Evolutionary conservation across 2,113 vertebrate genomes (phyloP), one percentile per base, ranked within the genome.

Genomic region (Rhegmatorhina hoffmannsi): DNA sequence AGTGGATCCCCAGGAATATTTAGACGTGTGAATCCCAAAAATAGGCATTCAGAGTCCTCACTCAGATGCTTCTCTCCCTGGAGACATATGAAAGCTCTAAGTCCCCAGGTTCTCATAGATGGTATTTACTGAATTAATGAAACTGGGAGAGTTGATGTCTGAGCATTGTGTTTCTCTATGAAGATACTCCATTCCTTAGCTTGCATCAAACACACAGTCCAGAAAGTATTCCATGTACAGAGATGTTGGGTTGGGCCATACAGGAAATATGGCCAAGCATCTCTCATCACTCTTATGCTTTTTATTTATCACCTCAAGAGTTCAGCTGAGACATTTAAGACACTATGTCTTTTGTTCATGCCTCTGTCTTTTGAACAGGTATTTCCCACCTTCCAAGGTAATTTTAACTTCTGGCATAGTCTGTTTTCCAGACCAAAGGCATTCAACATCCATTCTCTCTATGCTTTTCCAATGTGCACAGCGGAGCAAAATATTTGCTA

Each of bases 401-500:
- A 0, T 81, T 94, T 74, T 53, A 84, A 62, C 50, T 80, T 84
- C 4, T 62, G n/a, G 5, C 0, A 0, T 26, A n/a, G 6, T 56
- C 59, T 68, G 40, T 15, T 80, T 90, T 92, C 52, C 50, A 76
- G 31, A 92, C 28, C 0, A 6, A 66, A 79, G 38, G 4, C 21
- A 34, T 59, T 93, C 55, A 80, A 46, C 20, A 58, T 46, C 58
- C 11, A 14, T 69, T 90, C 17, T 50, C 64, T 72, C 67, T 56
- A n/a, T 1, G 2, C 10, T 52, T 73, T 74, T 69, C 47, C 18
- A 50, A 16, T 10, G 13, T 21, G 25, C 63, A 66, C 3, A 53
- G 21, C 40, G 26, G 7, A 88, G 40, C n/a, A 73, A 90, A 94
- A 59, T 88, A 83, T 44, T 84, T 85, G n/a, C 80, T 58, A 73